Evolutionary conservation across 2,113 vertebrate genomes (phyloP).

Genomic region (Ammodytes dubius): DNA sequence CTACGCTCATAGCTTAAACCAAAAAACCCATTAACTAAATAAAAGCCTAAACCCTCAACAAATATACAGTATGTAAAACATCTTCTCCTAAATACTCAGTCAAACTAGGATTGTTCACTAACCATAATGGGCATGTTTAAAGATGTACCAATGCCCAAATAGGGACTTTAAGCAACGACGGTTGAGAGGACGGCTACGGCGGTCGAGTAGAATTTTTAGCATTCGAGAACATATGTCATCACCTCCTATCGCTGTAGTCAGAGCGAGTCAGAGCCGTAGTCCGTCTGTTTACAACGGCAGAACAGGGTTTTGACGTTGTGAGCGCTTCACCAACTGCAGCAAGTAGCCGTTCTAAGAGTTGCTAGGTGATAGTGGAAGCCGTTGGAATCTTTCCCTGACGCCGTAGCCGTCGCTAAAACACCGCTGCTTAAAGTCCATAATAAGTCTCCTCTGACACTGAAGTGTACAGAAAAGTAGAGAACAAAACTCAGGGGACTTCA

Average conservation of each 20-base stretch:
- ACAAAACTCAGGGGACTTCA: neutral
- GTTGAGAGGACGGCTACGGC: no score
- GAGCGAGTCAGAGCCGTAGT: no score
- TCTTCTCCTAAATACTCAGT: neutral
- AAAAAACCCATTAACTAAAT: neutral
- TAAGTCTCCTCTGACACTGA: neutral
- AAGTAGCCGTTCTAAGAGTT: no score
- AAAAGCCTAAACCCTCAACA: neutral
- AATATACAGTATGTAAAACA: neutral
- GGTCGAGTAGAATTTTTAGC: no score
- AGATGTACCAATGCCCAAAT: neutral
- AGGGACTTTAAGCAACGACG: neutral
- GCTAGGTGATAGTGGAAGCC: no score
- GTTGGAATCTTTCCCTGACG: no score
- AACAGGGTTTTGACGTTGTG: no score
- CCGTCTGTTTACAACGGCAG: no score
- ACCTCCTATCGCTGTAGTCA: no score
- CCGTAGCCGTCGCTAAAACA: no score
- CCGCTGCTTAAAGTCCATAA: neutral
- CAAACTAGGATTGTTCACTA: neutral
- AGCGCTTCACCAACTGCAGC: no score
- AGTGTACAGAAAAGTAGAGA: neutral
- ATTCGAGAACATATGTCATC: no score
- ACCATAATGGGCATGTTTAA: neutral
- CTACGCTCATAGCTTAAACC: neutral